Evolutionary conservation across 2,888 invertebrate species (phyloP), one percentile per base, ranked within the genome.

Genomic region (Mesochorus sp.): DNA sequence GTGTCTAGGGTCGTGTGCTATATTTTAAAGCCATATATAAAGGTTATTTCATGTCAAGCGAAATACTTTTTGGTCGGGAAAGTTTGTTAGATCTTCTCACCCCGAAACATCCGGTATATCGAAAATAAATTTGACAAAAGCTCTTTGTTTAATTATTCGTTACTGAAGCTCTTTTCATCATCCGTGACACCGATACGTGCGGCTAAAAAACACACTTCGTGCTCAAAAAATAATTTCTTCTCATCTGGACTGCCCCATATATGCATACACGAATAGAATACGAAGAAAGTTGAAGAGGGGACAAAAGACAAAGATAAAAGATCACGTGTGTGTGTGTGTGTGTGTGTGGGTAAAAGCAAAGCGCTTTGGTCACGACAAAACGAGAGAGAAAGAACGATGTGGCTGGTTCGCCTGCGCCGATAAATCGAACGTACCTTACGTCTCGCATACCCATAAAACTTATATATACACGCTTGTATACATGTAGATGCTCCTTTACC

Each of bases 351-450:
- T 31, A 42, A 68, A 55, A 39, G 55, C 21, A 37, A 44, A 21
- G 14, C 31, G 47, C 12, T 72, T 72, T 64, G 55, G 61, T 24
- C 31, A 44, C 42, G n/a, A 26, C 57, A 49, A 34, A 66, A 66
- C 34, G 37, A 47, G 26, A 28, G 19, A 19, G 6, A 14, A 4
- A 37, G 28, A 17, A 62, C 57, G 66, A 59, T 62, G 49, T 47
- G 47, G 49, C 67, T 62, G 53, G 71, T 72, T 73, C 73, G 72
- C 68, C 75, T 80, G 78, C 75, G 72, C 75, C 71, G 72, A 80
- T 78, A 75, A 80, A 79, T 79, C 77, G 74, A 78, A 76, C 76
- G 53, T 66, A 55, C 39, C 68, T 55, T 67, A 59, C 71, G 49
- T 59, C 70, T 61, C 55, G 8, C 14, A 3, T 37, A 47, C 37